Percentiles rank a stretch among this genome's conserved stretches.
Conservation (phyloP, 2,888 invertebrate genomes). For the Hirtodrosophila alboralis region DNA sequence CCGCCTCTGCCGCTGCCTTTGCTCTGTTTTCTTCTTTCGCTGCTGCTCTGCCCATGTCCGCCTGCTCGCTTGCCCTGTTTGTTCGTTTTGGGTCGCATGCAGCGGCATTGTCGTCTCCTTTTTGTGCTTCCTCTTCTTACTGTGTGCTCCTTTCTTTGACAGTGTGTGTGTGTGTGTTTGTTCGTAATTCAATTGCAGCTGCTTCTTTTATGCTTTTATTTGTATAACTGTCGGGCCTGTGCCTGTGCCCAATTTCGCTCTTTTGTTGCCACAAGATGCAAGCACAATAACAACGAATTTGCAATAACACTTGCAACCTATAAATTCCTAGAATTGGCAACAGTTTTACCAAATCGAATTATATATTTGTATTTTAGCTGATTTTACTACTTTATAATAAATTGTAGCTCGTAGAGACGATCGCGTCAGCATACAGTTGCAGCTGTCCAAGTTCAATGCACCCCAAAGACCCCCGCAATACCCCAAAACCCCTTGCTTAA, state of each 20-base stretch:
- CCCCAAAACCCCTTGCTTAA: slow-evolving; percentile 1
- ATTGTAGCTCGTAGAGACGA: slow-evolving; percentile 7
- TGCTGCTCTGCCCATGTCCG: background rate
- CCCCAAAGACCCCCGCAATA: slow-evolving; percentile 12
- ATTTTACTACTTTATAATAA: slow-evolving; percentile 3
- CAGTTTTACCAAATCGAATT: slow-evolving; percentile 11
- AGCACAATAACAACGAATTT: slow-evolving; percentile 7
- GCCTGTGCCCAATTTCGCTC: slow-evolving; percentile 22
- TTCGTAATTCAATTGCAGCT: slow-evolving; percentile 81
- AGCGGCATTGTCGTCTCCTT: slow-evolving; percentile 48
- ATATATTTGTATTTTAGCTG: background rate
- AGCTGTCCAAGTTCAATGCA: slow-evolving; percentile 41
- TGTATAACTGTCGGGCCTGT: slow-evolving; percentile 43
- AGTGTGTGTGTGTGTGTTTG: slow-evolving; percentile 34
- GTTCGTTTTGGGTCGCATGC: slow-evolving; percentile 36
- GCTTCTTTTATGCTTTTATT: slow-evolving; percentile 69
- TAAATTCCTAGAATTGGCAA: slow-evolving; percentile 23
- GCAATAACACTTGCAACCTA: slow-evolving; percentile 30
- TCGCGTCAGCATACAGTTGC: slow-evolving; percentile 9
- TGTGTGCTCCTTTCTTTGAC: slow-evolving; percentile 49
- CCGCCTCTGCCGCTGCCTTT: slow-evolving; percentile 6
- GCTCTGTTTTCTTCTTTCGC: background rate
- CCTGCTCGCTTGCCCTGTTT: slow-evolving; percentile 10
- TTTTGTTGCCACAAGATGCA: slow-evolving; percentile 3
- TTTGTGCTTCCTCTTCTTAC: slow-evolving; percentile 45